A percentile compares a stretch with the other conserved stretches of the same genome.
These are phyloP conservation scores for Pseudochaenichthys georgianus DNA, from an alignment of 2,797 vertebrate species.

Conservation along the genomic window DNA sequence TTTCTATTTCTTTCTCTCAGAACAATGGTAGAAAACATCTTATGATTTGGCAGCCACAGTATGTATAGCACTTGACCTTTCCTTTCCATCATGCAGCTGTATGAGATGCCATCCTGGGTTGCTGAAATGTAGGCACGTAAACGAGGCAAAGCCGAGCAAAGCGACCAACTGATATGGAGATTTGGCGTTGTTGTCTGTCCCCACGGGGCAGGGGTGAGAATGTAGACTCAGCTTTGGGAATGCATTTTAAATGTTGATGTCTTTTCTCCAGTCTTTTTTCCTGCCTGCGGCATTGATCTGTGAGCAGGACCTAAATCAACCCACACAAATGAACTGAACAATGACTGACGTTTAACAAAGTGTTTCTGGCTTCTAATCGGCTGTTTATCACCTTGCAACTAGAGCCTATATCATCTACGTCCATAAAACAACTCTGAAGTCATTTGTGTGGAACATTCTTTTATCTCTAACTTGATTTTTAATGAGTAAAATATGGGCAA, in stretches of 20 bases:
- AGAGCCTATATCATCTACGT: constrained; percentile 8
- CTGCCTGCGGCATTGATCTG: constrained; percentile 38
- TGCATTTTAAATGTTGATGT: constrained; percentile 51
- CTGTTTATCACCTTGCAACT: constrained; percentile 32
- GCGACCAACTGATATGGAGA: constrained; percentile 45
- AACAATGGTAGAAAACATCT: constrained; percentile 49
- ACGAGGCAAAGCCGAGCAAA: constrained; percentile 43
- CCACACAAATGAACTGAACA: constrained; percentile 52
- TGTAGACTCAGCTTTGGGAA: constrained; percentile 50
- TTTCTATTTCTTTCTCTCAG: constrained; percentile 45
- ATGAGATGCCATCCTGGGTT: constrained; percentile 43
- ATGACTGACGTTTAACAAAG: constrained; percentile 58
- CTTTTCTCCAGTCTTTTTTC: constrained; percentile 30
- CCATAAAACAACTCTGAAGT: neutral
- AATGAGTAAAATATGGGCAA: constrained; percentile 8
- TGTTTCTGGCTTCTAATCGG: constrained; percentile 30
- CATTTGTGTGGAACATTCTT: constrained; percentile 11
- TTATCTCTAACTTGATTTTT: neutral
- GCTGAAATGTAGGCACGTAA: constrained; percentile 49
- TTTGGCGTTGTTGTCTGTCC: constrained; percentile 38
- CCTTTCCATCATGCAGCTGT: constrained; percentile 47
- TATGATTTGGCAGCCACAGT: constrained; percentile 41
- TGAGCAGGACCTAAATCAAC: constrained; percentile 55
- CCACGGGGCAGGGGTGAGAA: constrained; percentile 38
- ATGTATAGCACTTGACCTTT: constrained; percentile 46